Base-by-base conservation (phyloP, 2,113 vertebrate genomes). In the Carlito syrichta region DNA sequence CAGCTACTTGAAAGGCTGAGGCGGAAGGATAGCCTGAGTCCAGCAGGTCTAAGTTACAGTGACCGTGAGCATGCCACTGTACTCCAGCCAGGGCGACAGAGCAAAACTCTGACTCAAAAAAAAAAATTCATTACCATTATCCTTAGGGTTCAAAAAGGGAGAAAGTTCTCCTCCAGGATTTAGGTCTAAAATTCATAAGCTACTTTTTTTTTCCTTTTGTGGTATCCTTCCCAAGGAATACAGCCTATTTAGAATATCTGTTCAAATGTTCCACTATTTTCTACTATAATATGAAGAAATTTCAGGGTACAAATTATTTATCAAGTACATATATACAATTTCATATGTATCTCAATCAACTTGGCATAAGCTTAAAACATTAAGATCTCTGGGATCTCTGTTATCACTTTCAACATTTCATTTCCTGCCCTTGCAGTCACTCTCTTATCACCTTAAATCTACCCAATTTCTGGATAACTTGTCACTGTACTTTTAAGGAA, bases 181-280 rank as follows among this genome's bases (percentile, higher is more conserved):
- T 88, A 60, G 58, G 63, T 19, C 14, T 25, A 50, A 48, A 2
- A 73, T 73, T 92, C 17, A 12, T 38, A 88, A 78, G 73, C 30
- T 79, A 63, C 45, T 90, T 93, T 56, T 86, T 86, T 71, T 89
- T 62, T 60, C 71, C 19, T 89, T 93, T 83, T 86, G 25, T 84
- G 27, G 77, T 93, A 88, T 12, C 12, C 71, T 86, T 89, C 78
- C 84, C 43, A 95, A 4, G 66, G 66, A 62, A 86, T 92, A 81
- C 17, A 96, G 27, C 16, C 79, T 85, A 66, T 74, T 91, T 76
- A 66, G 78, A 63, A 22, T 50, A 94, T 13, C 16, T 92, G 82
- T 79, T 96, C 35, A 96, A 95, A 93, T 50, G 23, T n/a, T 74
- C 48, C 52, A 89, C n/a, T 92, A 74, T 76, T 83, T 96, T 92